Conservation (phyloP, 1,140 invertebrate species). For the Oreohelix idahoensis region DNA sequence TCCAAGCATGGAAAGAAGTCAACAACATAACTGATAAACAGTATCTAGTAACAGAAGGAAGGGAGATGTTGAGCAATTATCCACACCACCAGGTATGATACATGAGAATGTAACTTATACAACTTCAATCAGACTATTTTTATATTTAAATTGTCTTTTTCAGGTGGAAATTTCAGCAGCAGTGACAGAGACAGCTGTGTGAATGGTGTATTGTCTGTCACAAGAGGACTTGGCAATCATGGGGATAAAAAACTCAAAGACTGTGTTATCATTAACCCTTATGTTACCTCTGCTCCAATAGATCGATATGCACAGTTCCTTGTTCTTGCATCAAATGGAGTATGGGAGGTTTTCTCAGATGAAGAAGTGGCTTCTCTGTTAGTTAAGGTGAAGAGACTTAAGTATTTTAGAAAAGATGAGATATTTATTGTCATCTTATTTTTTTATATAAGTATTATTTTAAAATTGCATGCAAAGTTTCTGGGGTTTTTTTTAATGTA, state of each 20-base stretch:
- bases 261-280: slow-evolving; percentile 64
- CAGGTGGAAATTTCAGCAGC: slow-evolving; percentile 67
- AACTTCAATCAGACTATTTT: too few species aligned
- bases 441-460: too few species aligned
- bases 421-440: too few species aligned
- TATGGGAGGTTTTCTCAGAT: slow-evolving; percentile 70
- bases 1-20: too few species aligned
- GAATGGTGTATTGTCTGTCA: slow-evolving; percentile 68
- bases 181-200: slow-evolving; percentile 64
- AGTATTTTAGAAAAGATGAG: too few species aligned
- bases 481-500: too few species aligned
- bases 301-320: slow-evolving; percentile 70
- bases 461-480: too few species aligned
- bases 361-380: slow-evolving; percentile 67
- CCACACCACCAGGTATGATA: too few species aligned
- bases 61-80: too few species aligned
- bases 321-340: slow-evolving; percentile 67
- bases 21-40: too few species aligned
- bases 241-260: slow-evolving; percentile 68
- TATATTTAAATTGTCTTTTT: not conserved
- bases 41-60: too few species aligned
- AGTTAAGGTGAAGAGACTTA: slow-evolving; percentile 57
- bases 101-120: too few species aligned
- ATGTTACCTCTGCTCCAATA: slow-evolving; percentile 58
- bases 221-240: slow-evolving; percentile 72